These are phyloP conservation scores for Brachionus sp. DNA, from an alignment of 1,140 invertebrate species.

Conservation along the genomic window DNA sequence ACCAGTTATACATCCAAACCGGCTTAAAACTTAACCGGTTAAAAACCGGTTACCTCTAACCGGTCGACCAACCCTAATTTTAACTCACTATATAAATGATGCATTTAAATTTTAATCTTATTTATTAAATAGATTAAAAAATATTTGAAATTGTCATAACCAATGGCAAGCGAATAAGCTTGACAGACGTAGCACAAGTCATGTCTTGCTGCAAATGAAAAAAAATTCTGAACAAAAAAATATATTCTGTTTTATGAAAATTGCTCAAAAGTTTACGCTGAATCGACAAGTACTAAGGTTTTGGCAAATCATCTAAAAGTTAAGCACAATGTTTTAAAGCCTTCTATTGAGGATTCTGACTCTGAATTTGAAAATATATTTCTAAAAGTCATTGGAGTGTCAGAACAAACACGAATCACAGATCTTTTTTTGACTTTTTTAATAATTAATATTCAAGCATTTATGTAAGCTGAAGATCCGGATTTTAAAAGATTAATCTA, in stretches of 20 bases:
- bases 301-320: not conserved
- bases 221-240: not conserved
- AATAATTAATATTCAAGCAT: slow-evolving; percentile 49
- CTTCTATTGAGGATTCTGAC: not conserved
- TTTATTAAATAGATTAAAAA: no score
- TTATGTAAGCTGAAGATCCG: slow-evolving; percentile 48
- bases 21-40: no score
- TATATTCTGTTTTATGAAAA: not conserved
- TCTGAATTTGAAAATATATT: not conserved
- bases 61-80: no score
- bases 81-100: no score
- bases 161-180: no score
- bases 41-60: no score
- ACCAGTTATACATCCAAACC: no score
- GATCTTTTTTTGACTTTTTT: slow-evolving; percentile 44
- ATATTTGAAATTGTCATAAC: no score
- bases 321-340: not conserved
- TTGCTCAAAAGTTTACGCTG: not conserved
- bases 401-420: not conserved
- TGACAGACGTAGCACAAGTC: no score
- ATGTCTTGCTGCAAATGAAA: not conserved
- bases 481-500: slow-evolving; percentile 48
- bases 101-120: no score
- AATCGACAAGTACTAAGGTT: not conserved
- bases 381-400: not conserved